phyloP scores from a whole-genome alignment of 2,888 invertebrate species.

The Conomelus anceps region DNA sequence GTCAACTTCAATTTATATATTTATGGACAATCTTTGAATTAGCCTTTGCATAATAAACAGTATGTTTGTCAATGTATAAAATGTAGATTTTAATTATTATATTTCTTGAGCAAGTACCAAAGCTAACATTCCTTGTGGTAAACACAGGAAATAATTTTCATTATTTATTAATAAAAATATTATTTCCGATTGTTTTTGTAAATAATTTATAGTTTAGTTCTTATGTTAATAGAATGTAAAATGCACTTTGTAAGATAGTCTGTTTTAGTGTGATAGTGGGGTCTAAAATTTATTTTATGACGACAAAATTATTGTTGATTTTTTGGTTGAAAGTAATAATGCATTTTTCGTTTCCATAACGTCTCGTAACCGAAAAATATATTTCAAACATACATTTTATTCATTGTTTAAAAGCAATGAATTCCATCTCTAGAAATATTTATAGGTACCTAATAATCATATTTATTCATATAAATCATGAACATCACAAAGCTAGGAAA shows the following conservation, averaged over 20 bases:
- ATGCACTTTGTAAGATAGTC: background rate
- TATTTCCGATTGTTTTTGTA: background rate
- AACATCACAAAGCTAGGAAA: too few species aligned
- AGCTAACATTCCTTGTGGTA: constrained; percentile 60
- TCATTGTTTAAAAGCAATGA: background rate
- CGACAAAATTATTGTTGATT: background rate
- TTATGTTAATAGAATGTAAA: background rate
- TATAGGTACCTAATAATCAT: too few species aligned
- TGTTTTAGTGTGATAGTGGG: background rate
- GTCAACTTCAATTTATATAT: constrained; percentile 1
- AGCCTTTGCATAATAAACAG: constrained; percentile 10
- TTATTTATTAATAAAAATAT: constrained; percentile 21
- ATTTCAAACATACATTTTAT: background rate
- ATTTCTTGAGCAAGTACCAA: constrained; percentile 49
- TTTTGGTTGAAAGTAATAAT: background rate
- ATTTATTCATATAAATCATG: too few species aligned
- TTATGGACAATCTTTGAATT: constrained; percentile 5
- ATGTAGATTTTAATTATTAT: constrained; percentile 30
- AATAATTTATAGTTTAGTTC: background rate
- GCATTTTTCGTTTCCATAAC: background rate
- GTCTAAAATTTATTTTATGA: background rate
- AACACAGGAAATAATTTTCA: constrained; percentile 34
- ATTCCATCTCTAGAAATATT: background rate
- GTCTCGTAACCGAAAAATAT: background rate
- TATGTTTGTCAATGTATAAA: constrained; percentile 10